Base-by-base conservation (phyloP, 2,888 invertebrate species). In the Crematogaster levior region DNA sequence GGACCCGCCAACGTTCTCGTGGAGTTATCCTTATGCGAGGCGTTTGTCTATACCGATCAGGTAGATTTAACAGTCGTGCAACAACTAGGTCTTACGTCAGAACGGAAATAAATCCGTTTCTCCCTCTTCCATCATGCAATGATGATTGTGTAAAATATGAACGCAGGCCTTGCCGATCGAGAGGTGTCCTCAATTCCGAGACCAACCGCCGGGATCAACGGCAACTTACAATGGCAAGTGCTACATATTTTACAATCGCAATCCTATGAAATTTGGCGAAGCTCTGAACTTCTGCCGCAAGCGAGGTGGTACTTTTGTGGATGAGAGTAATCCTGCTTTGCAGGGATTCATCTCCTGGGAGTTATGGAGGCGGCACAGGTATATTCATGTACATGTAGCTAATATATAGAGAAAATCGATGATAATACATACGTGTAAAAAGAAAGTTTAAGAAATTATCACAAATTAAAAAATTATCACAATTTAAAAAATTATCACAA, bases 301-400 rank as follows among this genome's bases (percentile, higher is more conserved):
- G 0, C 96, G 98, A 18, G 98, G 98, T 4, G 98, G 98, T 0
- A 97, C 98, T 0, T 95, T 98, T 46, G 97, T 98, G 5, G 98
- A 98, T 92, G 98, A 98, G 94, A 98, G 98, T 93, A 98, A 98
- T 95, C 98, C 98, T 0, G 98, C 98, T 0, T 95, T 98, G 48
- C 98, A 98, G 95, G 98, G 98, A 0, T 98, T 98, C 94, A 97
- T 98, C 88, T 98, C 98, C 93, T 98, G 98, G 98, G 98, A 98
- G 93, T 95, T 98, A 53, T 98, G 98, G 98, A 95, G 98, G 85
- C 95, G 98, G 70, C 98, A 98, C 94, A 96, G 97, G 96, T 96
- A 90, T 1, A 43, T 27, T 40, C n/a, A n/a, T 24, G 6, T 24
- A 12, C 12, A 24, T 30, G 7, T 37, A 43, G 12, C 40, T 43